These are phyloP conservation scores for Cryptoprocta ferox DNA, from an alignment of 2,797 vertebrate genomes.

Conservation along the genomic window DNA sequence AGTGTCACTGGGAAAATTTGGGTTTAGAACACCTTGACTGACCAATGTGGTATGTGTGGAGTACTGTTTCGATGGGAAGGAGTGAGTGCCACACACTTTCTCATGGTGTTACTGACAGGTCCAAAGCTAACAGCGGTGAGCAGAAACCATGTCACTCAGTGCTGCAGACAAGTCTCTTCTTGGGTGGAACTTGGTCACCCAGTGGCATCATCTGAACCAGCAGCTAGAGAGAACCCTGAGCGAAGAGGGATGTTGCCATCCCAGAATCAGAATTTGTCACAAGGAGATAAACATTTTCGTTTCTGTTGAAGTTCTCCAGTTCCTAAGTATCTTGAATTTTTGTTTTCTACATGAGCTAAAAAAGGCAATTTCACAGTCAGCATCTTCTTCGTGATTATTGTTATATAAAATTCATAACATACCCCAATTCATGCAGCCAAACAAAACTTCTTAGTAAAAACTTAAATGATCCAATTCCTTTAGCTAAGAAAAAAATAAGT, in stretches of 20 bases:
- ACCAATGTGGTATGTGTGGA: no score
- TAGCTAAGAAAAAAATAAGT: background rate
- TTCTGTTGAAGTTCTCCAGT: background rate
- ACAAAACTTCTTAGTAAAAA: background rate
- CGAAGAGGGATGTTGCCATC: background rate
- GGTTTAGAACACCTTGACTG: background rate
- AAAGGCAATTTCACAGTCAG: background rate
- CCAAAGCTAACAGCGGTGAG: background rate
- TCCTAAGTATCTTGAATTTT: background rate
- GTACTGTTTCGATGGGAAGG: background rate
- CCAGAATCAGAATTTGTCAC: background rate
- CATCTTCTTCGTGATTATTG: background rate
- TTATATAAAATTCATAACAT: background rate
- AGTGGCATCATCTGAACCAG: background rate
- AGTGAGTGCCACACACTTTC: background rate
- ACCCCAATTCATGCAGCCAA: background rate
- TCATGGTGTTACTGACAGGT: background rate
- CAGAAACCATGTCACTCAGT: background rate
- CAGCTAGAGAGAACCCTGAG: background rate
- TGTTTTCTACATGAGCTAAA: background rate
- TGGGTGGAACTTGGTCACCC: background rate
- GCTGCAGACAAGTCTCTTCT: background rate
- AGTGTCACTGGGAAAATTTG: background rate
- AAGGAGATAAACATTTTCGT: background rate
- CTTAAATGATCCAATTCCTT: background rate